These are phyloP conservation scores for Minunthozetes semirufus DNA, from an alignment of 2,888 invertebrate species.

Conservation along the genomic window DNA sequence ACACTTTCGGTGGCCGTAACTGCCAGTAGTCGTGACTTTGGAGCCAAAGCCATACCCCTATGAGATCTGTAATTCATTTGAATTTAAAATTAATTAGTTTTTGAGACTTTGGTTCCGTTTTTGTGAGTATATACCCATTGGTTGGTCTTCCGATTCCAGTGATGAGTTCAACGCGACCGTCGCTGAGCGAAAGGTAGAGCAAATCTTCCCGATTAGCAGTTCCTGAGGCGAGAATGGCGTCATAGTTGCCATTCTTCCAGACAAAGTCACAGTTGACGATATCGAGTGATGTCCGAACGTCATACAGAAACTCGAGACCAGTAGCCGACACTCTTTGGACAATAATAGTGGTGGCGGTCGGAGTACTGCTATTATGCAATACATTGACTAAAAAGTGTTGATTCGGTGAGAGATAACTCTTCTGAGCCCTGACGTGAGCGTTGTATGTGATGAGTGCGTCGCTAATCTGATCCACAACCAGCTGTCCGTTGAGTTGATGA, in stretches of 20 bases:
- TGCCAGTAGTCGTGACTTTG: constrained; percentile 22
- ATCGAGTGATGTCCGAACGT: constrained; percentile 65
- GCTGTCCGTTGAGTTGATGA: constrained; percentile 58
- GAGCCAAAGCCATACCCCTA: constrained; percentile 35
- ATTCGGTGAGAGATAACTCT: constrained; percentile 49
- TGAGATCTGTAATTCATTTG: constrained; percentile 25
- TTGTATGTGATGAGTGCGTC: constrained; percentile 61
- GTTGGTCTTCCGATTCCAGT: constrained; percentile 57
- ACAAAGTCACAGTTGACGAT: constrained; percentile 48
- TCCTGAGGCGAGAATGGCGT: constrained; percentile 36
- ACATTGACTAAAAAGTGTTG: constrained; percentile 36
- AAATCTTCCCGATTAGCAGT: constrained; percentile 54
- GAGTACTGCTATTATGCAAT: constrained; percentile 31
- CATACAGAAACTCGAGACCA: constrained; percentile 63
- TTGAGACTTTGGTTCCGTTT: neutral
- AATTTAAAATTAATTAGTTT: neutral
- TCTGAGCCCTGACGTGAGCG: constrained; percentile 56
- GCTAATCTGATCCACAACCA: constrained; percentile 64
- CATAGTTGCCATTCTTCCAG: constrained; percentile 40
- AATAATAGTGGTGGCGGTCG: constrained; percentile 38
- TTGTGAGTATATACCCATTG: constrained; percentile 32
- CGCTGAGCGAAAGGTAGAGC: constrained; percentile 61
- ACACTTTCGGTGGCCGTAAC: constrained; percentile 38
- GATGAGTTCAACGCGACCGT: constrained; percentile 69
- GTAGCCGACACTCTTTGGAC: constrained; percentile 37